Evolutionary conservation across 2,888 invertebrate species (phyloP).

Genomic region (Carcina quercana): DNA sequence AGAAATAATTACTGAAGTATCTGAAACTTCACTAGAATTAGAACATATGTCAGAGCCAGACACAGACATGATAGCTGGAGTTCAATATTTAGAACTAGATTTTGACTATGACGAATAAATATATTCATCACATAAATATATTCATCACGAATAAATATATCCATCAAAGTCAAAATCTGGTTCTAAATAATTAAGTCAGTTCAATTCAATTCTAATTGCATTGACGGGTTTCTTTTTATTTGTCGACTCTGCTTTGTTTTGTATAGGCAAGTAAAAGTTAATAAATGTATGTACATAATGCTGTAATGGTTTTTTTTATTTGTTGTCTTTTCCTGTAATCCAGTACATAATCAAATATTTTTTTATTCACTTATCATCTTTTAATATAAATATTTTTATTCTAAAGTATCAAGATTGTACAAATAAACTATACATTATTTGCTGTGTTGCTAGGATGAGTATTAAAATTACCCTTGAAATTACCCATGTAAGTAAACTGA

Average conservation of each 20-base stretch:
- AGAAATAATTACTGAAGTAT: too few relatives aligned
- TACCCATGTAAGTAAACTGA: background rate
- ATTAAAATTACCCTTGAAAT: background rate
- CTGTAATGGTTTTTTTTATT: background rate
- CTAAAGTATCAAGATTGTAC: background rate
- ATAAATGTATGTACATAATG: background rate
- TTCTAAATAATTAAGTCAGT: background rate
- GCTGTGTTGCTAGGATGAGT: background rate
- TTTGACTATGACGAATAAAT: background rate
- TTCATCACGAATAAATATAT: background rate
- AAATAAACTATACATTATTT: background rate
- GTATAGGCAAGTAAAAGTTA: background rate
- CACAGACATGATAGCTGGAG: background rate
- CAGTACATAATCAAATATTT: background rate
- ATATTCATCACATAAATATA: background rate
- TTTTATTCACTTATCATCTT: background rate
- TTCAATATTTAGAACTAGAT: background rate
- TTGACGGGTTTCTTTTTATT: background rate
- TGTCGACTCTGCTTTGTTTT: background rate
- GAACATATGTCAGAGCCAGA: background rate
- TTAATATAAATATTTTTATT: background rate
- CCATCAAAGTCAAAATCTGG: background rate
- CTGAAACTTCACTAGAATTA: too few relatives aligned
- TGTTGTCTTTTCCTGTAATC: background rate
- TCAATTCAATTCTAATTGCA: background rate